These are phyloP conservation scores for Eristalinus sepulchralis DNA, from an alignment of 2,888 invertebrate genomes.

Conservation along the genomic window DNA sequence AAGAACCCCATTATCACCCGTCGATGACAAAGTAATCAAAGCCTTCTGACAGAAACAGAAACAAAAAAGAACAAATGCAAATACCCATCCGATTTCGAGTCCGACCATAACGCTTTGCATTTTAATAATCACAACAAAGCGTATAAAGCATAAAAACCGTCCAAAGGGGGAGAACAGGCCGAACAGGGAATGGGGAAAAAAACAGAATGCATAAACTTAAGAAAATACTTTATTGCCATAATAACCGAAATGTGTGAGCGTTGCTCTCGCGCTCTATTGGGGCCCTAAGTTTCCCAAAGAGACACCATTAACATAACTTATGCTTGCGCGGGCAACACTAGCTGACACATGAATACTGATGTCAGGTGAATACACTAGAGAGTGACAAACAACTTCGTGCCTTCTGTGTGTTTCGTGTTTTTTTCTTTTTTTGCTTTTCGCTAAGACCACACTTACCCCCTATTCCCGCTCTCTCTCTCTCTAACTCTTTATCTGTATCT, in stretches of 20 bases:
- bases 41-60: background rate
- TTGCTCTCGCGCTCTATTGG: background rate
- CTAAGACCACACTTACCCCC: background rate
- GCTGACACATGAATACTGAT: slow-evolving; percentile 66
- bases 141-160: slow-evolving; percentile 33
- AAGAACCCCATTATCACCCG: slow-evolving; percentile 64
- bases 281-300: slow-evolving; percentile 47
- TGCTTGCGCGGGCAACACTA: slow-evolving; percentile 41
- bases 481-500: background rate
- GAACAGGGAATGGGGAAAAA: background rate
- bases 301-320: slow-evolving; percentile 60
- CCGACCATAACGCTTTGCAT: slow-evolving; percentile 65
- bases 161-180: background rate
- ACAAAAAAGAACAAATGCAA: slow-evolving; percentile 49
- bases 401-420: background rate
- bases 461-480: no score
- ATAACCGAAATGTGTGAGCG: slow-evolving; percentile 64
- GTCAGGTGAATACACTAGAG: slow-evolving; percentile 48
- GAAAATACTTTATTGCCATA: slow-evolving; percentile 65
- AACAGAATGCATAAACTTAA: slow-evolving; percentile 48
- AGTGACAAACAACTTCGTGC: background rate
- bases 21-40: slow-evolving; percentile 67
- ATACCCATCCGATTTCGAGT: slow-evolving; percentile 65
- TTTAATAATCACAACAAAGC: slow-evolving; percentile 63
- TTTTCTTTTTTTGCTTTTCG: background rate